phyloP scores from a whole-genome alignment of 2,113 vertebrate genomes.

The Holacanthus passer region DNA sequence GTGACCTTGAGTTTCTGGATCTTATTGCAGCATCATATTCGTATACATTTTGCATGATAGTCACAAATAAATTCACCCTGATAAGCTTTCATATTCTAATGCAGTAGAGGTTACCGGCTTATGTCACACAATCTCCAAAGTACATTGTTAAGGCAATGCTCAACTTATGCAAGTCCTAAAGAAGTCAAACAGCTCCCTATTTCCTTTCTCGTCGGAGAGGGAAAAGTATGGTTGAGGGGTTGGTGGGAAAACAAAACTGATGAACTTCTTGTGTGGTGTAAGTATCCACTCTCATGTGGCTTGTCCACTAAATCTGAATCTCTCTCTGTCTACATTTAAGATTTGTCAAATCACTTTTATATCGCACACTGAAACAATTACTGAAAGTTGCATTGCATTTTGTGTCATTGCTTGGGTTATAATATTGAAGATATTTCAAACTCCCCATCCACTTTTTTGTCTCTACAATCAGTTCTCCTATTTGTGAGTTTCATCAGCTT shows the following conservation, averaged over 20 bases:
- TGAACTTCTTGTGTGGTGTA: conserved; percentile 33
- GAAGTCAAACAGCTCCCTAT: conserved; percentile 55
- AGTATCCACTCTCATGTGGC: background rate
- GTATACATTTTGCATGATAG: conserved; percentile 29
- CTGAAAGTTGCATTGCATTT: background rate
- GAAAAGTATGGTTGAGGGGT: conserved; percentile 64
- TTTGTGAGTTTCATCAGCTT: conserved; percentile 11
- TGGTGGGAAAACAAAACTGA: conserved; percentile 62
- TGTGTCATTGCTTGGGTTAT: conserved; percentile 21
- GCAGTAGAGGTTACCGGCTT: conserved; percentile 28
- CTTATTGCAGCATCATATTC: conserved; percentile 50
- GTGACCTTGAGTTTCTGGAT: conserved; percentile 69
- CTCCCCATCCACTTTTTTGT: conserved; percentile 23
- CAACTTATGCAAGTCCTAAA: conserved; percentile 50
- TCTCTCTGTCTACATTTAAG: conserved; percentile 3
- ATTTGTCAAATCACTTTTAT: conserved; percentile 16
- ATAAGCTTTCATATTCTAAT: conserved; percentile 20
- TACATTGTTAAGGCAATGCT: conserved; percentile 16
- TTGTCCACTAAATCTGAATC: background rate
- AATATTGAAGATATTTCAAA: conserved; percentile 17
- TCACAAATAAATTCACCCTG: conserved; percentile 39
- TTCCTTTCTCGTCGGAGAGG: conserved; percentile 69
- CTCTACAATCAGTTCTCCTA: conserved; percentile 5
- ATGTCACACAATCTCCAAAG: conserved; percentile 19
- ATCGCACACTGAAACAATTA: background rate